Percentiles rank a stretch among this genome's conserved stretches.
These are phyloP conservation scores for Probosciger aterrimus DNA, from an alignment of 2,113 vertebrate species.

Conservation along the genomic window DNA sequence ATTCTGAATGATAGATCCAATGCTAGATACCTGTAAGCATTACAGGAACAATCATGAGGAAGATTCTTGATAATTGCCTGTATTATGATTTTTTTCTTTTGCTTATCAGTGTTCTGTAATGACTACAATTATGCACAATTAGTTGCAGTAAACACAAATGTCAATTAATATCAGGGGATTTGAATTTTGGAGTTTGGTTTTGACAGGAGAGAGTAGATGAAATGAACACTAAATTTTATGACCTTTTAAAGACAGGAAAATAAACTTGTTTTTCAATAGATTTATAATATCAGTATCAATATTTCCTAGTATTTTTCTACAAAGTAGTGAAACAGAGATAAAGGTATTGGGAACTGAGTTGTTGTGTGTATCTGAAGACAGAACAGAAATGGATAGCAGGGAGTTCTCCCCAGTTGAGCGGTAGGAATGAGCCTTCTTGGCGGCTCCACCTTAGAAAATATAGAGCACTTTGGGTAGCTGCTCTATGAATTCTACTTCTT, in stretches of 20 bases:
- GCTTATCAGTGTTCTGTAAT: neutral
- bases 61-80: neutral
- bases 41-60: neutral
- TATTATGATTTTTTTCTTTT: slow-evolving; percentile 13
- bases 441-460: neutral
- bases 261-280: neutral
- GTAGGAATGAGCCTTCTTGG: neutral
- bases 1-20: neutral
- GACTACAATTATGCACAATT: neutral
- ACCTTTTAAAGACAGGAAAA: neutral
- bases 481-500: neutral
- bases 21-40: neutral
- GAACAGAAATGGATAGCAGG: neutral
- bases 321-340: neutral
- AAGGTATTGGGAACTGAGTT: neutral
- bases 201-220: neutral
- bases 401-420: neutral
- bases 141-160: neutral
- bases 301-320: neutral
- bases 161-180: neutral
- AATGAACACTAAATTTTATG: neutral
- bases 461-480: neutral
- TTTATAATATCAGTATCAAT: neutral
- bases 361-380: neutral
- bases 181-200: neutral